Percentiles rank a stretch among this genome's conserved stretches.
Conservation (phyloP, 2,797 vertebrate genomes). For the Myioborus melanocephalus region DNA sequence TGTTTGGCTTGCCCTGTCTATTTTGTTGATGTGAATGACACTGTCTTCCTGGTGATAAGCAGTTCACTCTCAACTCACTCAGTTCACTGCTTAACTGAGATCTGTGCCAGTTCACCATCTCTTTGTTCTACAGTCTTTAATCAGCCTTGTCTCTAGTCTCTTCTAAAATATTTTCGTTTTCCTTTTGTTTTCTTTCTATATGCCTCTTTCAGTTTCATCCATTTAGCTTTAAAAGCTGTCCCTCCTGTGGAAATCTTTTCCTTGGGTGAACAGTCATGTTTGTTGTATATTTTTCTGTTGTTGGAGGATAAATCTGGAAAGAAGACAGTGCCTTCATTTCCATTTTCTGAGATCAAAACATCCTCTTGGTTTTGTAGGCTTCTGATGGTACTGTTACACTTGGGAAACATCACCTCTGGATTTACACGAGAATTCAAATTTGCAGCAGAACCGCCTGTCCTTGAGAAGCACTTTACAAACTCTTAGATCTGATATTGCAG, state of each 20-base stretch:
- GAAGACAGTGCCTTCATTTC: not conserved
- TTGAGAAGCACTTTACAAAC: not conserved
- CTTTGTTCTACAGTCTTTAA: not conserved
- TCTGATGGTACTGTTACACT: not conserved
- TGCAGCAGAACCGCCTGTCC: not conserved
- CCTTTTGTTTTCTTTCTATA: not conserved
- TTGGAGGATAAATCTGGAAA: not conserved
- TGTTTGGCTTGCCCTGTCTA: accelerated
- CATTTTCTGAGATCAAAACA: not conserved
- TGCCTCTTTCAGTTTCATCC: not conserved
- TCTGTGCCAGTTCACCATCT: not conserved
- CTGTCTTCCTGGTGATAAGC: not conserved
- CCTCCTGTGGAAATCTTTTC: not conserved
- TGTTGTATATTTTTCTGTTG: not conserved
- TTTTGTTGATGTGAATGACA: not conserved
- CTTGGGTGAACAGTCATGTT: not conserved
- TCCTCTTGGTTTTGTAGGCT: not conserved
- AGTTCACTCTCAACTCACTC: not conserved
- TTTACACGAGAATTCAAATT: not conserved
- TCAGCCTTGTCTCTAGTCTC: not conserved
- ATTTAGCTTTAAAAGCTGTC: not conserved
- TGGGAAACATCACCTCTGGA: not conserved
- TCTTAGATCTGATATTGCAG: not conserved
- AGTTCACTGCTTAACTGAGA: not conserved
- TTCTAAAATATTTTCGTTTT: not conserved